These are phyloP conservation scores for Cichlasoma orientale DNA, from an alignment of 2,797 vertebrate species.

Conservation along the genomic window DNA sequence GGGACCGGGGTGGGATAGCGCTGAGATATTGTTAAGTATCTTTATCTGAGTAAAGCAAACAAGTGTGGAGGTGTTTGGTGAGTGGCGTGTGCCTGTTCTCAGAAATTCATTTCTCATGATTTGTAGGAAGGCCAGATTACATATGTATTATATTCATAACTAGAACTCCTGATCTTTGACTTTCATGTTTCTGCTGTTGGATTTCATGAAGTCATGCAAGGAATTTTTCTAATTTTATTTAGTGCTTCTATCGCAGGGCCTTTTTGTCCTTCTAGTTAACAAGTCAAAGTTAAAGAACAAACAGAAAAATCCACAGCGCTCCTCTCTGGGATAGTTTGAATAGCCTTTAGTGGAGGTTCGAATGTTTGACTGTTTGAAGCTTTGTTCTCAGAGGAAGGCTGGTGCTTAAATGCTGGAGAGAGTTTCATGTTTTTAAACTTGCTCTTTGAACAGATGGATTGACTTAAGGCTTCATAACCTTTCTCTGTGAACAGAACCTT, in stretches of 20 bases:
- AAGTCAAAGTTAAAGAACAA: slow-evolving; percentile 2
- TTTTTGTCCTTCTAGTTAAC: slow-evolving; percentile 11
- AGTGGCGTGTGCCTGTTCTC: not conserved
- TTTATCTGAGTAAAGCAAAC: slow-evolving; percentile 12
- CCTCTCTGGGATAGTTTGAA: not conserved
- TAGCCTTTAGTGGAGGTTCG: not conserved
- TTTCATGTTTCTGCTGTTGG: not conserved
- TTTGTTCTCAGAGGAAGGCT: slow-evolving; percentile 10
- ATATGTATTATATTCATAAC: slow-evolving; percentile 11
- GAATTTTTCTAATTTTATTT: not conserved
- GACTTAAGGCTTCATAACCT: not conserved
- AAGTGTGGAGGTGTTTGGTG: not conserved
- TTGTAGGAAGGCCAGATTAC: not conserved
- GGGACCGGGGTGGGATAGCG: not conserved
- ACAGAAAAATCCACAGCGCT: not conserved
- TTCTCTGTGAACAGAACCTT: not conserved
- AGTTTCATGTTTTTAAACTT: not conserved
- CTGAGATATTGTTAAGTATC: slow-evolving; percentile 21
- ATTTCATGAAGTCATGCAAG: not conserved
- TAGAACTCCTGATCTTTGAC: not conserved
- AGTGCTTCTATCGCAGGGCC: not conserved
- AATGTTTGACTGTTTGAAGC: slow-evolving; percentile 14
- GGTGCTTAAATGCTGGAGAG: not conserved
- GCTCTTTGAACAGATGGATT: slow-evolving; percentile 22
- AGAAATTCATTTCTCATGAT: slow-evolving; percentile 24